These are phyloP conservation scores for Mustelus asterias DNA, from an alignment of 2,113 vertebrate genomes.

Conservation along the genomic window DNA sequence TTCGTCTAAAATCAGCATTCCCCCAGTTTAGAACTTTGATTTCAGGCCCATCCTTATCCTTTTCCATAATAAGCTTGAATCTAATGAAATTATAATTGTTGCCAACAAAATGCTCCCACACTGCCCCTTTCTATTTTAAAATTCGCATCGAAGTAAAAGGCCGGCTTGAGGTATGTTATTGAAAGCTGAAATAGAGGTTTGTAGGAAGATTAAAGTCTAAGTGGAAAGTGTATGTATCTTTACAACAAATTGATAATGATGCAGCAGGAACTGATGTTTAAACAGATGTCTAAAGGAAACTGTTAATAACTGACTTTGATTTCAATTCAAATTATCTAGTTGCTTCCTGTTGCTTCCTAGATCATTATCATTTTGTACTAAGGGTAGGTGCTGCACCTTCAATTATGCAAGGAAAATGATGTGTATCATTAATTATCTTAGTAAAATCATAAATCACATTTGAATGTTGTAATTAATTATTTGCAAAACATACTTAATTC, in stretches of 20 bases:
- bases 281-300: background rate
- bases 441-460: conserved; percentile 92
- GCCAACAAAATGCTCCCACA: too few species aligned
- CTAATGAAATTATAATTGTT: too few species aligned
- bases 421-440: conserved; percentile 95
- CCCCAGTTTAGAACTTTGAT: too few species aligned
- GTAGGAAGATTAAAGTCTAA: background rate
- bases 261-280: background rate
- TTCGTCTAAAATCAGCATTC: too few species aligned
- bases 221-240: background rate
- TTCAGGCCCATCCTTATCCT: too few species aligned
- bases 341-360: conserved; percentile 11
- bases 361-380: conserved; percentile 42
- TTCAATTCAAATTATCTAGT: background rate
- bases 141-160: background rate
- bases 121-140: background rate
- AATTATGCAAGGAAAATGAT: conserved; percentile 90
- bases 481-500: conserved; percentile 58
- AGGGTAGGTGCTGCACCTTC: conserved; percentile 65
- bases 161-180: background rate
- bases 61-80: too few species aligned
- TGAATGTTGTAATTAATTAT: conserved; percentile 89
- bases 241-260: background rate
- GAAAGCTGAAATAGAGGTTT: background rate
- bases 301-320: background rate